Evolutionary conservation across 2,797 vertebrate genomes (phyloP).

Genomic region (Champsocephalus esox): DNA sequence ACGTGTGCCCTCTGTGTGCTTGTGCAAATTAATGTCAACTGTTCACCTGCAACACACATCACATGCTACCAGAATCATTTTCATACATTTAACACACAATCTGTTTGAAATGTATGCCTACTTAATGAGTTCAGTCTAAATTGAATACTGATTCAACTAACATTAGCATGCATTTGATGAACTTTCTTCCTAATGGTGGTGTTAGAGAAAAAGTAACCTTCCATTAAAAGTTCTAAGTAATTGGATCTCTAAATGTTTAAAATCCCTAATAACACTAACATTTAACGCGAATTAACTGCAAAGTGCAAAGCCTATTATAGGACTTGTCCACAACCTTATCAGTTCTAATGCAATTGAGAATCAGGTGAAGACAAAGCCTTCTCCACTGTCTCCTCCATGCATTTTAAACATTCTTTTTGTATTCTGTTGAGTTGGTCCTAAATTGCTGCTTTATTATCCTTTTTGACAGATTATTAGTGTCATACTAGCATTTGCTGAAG

Average conservation of each 20-base stretch:
- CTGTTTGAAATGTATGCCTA: background rate
- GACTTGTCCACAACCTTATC: background rate
- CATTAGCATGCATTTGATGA: constrained; percentile 6
- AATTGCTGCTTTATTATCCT: background rate
- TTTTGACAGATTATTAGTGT: background rate
- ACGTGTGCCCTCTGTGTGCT: constrained; percentile 18
- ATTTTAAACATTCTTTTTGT: background rate
- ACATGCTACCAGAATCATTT: background rate
- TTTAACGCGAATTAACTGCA: background rate
- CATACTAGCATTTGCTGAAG: constrained; percentile 2
- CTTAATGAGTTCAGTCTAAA: background rate
- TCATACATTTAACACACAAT: constrained; percentile 11
- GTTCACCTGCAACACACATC: constrained; percentile 31
- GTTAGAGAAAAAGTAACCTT: background rate
- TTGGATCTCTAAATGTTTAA: background rate
- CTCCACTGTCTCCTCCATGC: background rate
- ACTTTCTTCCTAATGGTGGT: background rate
- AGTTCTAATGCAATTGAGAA: constrained; percentile 11
- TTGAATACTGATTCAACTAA: background rate
- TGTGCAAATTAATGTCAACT: constrained; percentile 17
- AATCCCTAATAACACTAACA: background rate
- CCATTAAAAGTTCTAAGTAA: background rate
- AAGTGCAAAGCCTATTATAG: background rate
- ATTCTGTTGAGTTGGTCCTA: background rate
- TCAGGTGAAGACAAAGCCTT: background rate